Percentiles rank a stretch among this genome's conserved stretches.
Conservation (phyloP, 2,797 vertebrate species). For the Carduelis carduelis region DNA sequence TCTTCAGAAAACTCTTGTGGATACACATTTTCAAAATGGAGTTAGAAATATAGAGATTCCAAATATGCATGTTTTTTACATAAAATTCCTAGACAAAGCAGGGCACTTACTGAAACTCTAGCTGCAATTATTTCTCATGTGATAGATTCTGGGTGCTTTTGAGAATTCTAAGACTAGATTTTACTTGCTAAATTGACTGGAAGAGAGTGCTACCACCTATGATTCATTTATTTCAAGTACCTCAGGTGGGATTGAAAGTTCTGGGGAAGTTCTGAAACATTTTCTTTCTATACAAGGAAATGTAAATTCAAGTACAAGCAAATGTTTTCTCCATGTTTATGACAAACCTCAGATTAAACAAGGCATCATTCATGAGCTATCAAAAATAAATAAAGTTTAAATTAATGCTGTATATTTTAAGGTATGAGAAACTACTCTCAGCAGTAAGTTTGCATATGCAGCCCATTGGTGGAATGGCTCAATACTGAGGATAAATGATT, state of each 20-base stretch:
- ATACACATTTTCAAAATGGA: not conserved
- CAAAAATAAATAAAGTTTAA: not conserved
- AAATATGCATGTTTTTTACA: not conserved
- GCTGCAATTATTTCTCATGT: not conserved
- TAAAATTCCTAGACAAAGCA: not conserved
- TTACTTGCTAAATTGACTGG: constrained; percentile 1
- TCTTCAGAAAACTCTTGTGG: not conserved
- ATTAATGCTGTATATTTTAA: not conserved
- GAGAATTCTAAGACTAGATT: not conserved
- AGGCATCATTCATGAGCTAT: not conserved
- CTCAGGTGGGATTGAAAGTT: not conserved
- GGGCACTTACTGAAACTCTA: not conserved
- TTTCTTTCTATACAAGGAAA: not conserved
- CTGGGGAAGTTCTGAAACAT: not conserved
- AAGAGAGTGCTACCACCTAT: not conserved
- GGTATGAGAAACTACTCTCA: not conserved
- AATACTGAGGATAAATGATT: not conserved
- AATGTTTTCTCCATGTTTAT: not conserved
- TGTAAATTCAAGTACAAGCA: not conserved
- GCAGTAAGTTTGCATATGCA: not conserved
- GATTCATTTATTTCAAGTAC: not conserved
- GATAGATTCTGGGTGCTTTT: not conserved
- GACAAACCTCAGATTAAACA: not conserved
- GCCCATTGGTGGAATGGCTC: not conserved
- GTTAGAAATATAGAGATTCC: not conserved